phyloP scores from a whole-genome alignment of 2,888 invertebrate species.

The Andrena chrysosceles region DNA sequence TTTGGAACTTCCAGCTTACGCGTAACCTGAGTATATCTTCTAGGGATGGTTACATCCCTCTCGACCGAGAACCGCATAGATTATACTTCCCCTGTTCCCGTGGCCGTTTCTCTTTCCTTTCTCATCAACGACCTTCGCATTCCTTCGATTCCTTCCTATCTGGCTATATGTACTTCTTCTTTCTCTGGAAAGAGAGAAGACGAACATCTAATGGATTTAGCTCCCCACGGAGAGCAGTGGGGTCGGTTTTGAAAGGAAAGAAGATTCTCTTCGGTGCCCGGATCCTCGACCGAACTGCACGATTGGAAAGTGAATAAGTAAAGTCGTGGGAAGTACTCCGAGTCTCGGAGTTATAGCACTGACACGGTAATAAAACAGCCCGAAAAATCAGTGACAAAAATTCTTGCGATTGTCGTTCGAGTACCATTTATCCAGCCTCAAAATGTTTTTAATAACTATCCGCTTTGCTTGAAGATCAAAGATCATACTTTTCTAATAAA shows the following conservation, averaged over 20 bases:
- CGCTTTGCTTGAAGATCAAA: not conserved
- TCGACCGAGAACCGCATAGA: conserved; percentile 28
- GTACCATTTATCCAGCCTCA: not conserved
- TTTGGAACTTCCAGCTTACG: not conserved
- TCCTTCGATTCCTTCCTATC: conserved; percentile 29
- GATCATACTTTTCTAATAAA: not conserved
- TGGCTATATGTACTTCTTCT: conserved; percentile 23
- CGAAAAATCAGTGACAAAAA: conserved; percentile 25
- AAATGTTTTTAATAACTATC: not conserved
- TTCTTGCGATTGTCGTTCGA: conserved; percentile 5
- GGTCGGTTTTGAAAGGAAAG: conserved; percentile 66
- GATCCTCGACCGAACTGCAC: conserved; percentile 28
- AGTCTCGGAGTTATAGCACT: conserved; percentile 33
- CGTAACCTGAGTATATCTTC: not conserved
- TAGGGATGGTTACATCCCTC: conserved; percentile 13
- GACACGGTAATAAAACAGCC: conserved; percentile 24
- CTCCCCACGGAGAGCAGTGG: conserved; percentile 62
- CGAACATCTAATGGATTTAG: conserved; percentile 71
- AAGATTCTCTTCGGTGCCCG: conserved; percentile 58
- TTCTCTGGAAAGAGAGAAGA: conserved; percentile 52
- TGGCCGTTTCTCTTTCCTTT: conserved; percentile 3
- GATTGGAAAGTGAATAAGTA: conserved; percentile 71
- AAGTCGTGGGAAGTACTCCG: conserved; percentile 62
- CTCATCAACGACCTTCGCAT: conserved; percentile 7
- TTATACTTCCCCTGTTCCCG: conserved; percentile 22